phyloP scores from a whole-genome alignment of 2,797 vertebrate genomes.

The Anolis apletophallus region DNA sequence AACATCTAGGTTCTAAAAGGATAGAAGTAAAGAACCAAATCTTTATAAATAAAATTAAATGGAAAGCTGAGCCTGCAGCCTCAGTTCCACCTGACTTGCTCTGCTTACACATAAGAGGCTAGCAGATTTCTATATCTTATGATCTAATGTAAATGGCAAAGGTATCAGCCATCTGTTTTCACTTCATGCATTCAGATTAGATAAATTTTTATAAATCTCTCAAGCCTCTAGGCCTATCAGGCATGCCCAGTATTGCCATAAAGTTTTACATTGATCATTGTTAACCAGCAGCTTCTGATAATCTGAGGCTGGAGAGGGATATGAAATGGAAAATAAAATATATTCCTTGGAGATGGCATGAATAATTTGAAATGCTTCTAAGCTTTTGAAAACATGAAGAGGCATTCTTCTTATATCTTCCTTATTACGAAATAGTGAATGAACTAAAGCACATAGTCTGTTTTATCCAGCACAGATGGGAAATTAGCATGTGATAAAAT shows the following conservation, averaged over 20 bases:
- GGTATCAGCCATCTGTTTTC: constrained; percentile 75
- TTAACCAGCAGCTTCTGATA: constrained; percentile 35
- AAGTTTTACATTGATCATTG: constrained; percentile 42
- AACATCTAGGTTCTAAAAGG: background rate
- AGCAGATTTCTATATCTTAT: constrained; percentile 60
- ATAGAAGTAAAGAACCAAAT: background rate
- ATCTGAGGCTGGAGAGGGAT: constrained; percentile 14
- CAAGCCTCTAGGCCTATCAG: constrained; percentile 29
- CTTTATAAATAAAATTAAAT: constrained; percentile 21
- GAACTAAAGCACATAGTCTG: constrained; percentile 55
- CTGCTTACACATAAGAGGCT: constrained; percentile 56
- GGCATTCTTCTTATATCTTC: constrained; percentile 38
- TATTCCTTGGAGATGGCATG: background rate
- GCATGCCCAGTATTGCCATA: constrained; percentile 32
- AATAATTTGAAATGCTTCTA: constrained; percentile 27
- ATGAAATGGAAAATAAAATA: constrained; percentile 36
- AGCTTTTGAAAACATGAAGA: constrained; percentile 52
- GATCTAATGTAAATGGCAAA: constrained; percentile 59
- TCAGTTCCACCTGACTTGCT: constrained; percentile 38
- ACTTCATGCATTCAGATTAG: constrained; percentile 62
- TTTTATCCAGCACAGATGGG: constrained; percentile 78
- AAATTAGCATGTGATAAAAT: constrained; percentile 83
- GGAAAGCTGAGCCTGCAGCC: background rate
- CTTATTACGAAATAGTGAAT: constrained; percentile 54
- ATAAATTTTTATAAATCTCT: constrained; percentile 55